Evolutionary conservation across 2,797 vertebrate species (phyloP), one percentile per base, ranked within the genome.

Genomic region (Champsocephalus gunnari): DNA sequence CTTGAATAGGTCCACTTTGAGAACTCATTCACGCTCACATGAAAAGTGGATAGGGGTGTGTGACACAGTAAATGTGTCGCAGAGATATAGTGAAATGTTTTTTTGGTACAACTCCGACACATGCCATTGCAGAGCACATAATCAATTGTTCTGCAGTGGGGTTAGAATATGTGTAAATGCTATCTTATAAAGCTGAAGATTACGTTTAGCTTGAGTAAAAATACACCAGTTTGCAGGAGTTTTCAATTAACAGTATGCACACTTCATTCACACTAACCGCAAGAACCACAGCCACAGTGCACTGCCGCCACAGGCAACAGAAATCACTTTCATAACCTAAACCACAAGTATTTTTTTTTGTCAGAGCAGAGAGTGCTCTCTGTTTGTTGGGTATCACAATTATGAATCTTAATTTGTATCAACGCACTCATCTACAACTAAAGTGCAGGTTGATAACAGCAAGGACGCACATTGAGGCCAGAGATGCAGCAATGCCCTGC

Each of bases 21-120:
- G 71, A 28, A 67, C 12, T 63, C 21, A 12, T 44, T 80, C 14
- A 17, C 53, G 24, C 59, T 82, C 3, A 24, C 14, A 68, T 72
- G 75, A 70, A 82, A 81, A 67, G 8, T 80, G 60, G 51, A 58
- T 7, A 12, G n/a, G n/a, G 43, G 21, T 59, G 34, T 54, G 82
- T 62, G 75, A 77, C 47, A 60, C 60, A 47, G 45, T 75, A 72
- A 88, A 86, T 51, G 19, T 85, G 75, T 75, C 66, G 78, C 5
- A 49, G 66, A 56, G 55, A 79, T 10, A 64, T 73, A 79, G 11
- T 34, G 50, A 66, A 19, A 1, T 14, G 14, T 8, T 32, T 84
- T 81, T 41, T 60, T 71, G 57, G 10, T 14, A 17, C 9, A 17
- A 21, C 55, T 59, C 49, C 1, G 41, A 10, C 49, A 57, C 38